phyloP scores from a whole-genome alignment of 2,797 vertebrate species.

The Borostomias antarcticus region DNA sequence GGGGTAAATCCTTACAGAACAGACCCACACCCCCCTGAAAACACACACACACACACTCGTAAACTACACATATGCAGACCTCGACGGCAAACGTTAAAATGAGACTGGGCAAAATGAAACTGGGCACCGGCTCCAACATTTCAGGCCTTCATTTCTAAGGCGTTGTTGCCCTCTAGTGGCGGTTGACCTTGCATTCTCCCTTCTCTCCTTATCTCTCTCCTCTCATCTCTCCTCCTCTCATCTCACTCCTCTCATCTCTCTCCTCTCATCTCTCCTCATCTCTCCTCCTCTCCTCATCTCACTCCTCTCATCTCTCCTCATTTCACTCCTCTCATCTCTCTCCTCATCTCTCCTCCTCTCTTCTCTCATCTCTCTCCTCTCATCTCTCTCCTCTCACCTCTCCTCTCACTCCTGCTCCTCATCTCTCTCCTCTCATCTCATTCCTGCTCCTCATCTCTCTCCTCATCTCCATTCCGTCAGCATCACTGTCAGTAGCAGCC shows the following conservation, averaged over 20 bases:
- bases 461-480: too few species aligned
- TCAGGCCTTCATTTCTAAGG: conserved; percentile 50
- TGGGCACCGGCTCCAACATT: conserved; percentile 25
- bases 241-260: not conserved
- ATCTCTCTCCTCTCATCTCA: too few species aligned
- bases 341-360: not conserved
- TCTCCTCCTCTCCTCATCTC: too few species aligned
- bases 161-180: conserved; percentile 75
- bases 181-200: conserved; percentile 33
- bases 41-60: conserved; percentile 14
- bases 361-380: too few species aligned
- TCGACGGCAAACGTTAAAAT: not conserved
- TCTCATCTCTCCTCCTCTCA: not conserved
- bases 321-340: too few species aligned
- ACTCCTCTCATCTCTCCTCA: too few species aligned
- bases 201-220: not conserved
- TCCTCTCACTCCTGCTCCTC: too few species aligned
- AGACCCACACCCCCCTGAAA: not conserved
- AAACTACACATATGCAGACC: not conserved
- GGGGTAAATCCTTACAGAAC: not conserved
- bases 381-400: too few species aligned
- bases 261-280: too few species aligned
- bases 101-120: not conserved
- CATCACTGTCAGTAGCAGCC: too few species aligned
- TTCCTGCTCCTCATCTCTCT: too few species aligned